A percentile compares a stretch with the other conserved stretches of the same genome.
These are phyloP conservation scores for Drosophila kuntzei DNA, from an alignment of 2,888 invertebrate genomes.

Conservation along the genomic window DNA sequence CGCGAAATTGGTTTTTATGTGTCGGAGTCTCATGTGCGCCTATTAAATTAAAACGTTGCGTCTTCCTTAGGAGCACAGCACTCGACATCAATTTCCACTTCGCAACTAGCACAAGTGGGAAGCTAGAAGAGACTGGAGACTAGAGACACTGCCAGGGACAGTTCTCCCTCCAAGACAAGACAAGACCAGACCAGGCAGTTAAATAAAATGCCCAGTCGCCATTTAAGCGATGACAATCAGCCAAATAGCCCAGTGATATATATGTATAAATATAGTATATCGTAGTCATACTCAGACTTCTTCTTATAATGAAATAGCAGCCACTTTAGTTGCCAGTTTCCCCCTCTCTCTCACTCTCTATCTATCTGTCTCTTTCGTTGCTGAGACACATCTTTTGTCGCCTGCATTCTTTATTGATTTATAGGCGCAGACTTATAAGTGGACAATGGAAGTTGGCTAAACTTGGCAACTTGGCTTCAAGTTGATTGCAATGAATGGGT, in stretches of 20 bases:
- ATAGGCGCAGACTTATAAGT: conserved; percentile 49
- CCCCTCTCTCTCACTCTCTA: not conserved
- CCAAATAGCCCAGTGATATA: conserved; percentile 71
- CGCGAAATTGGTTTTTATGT: conserved; percentile 81
- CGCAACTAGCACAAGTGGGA: conserved; percentile 35
- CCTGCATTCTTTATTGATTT: conserved; percentile 75
- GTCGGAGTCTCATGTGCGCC: conserved; percentile 67
- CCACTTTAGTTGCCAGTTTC: conserved; percentile 39
- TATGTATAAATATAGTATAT: conserved; percentile 56
- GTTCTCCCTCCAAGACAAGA: conserved; percentile 1
- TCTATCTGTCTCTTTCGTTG: not conserved
- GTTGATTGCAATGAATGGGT: conserved; percentile 53
- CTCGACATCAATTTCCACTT: conserved; percentile 58
- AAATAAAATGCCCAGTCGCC: conserved; percentile 70
- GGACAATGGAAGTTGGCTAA: conserved; percentile 11
- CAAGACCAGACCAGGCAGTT: conserved; percentile 50
- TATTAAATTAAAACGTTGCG: conserved; percentile 74
- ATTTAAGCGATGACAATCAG: conserved; percentile 78
- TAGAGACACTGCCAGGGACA: conserved; percentile 17
- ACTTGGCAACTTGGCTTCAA: conserved; percentile 22
- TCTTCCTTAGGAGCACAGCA: conserved; percentile 43
- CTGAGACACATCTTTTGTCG: conserved; percentile 36
- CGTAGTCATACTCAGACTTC: conserved; percentile 35
- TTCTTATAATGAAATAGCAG: conserved; percentile 45
- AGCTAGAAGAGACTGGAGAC: conserved; percentile 4